Conservation (phyloP, 2,888 invertebrate species). For the Ctenicera cuprea region DNA sequence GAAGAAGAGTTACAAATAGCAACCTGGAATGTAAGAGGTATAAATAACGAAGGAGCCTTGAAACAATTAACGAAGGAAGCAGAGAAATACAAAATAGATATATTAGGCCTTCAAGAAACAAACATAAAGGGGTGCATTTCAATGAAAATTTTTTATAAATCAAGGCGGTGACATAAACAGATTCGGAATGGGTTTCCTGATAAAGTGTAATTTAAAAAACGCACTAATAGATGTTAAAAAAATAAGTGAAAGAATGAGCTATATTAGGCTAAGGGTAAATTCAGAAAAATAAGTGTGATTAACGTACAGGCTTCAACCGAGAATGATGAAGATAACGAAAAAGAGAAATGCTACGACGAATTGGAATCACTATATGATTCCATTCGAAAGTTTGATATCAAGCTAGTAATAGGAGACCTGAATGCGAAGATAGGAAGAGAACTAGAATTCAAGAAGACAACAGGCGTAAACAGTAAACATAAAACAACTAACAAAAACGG, state of each 20-base stretch:
- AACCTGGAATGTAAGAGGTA: not conserved
- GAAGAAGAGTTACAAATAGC: not conserved
- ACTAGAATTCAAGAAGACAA: too few relatives aligned
- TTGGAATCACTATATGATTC: too few relatives aligned
- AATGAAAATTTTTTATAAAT: not conserved
- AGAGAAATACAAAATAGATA: too few relatives aligned
- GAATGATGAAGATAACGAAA: too few relatives aligned
- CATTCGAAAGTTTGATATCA: too few relatives aligned
- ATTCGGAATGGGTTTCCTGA: not conserved
- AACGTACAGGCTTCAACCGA: not conserved
- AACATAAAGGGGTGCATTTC: not conserved
- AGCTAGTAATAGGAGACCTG: too few relatives aligned
- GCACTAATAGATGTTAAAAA: constrained; percentile 40
- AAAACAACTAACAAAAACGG: too few relatives aligned
- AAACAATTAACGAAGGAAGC: constrained; percentile 9
- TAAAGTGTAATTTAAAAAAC: constrained; percentile 25
- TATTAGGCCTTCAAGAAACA: not conserved
- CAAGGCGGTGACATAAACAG: not conserved
- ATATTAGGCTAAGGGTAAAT: constrained; percentile 46
- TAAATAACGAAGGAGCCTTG: not conserved
- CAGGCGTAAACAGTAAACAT: too few relatives aligned
- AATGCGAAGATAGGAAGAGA: too few relatives aligned
- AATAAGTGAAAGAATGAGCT: constrained; percentile 51
- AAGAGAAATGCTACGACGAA: too few relatives aligned
- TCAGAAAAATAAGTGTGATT: constrained; percentile 37